Percentiles rank a stretch among this genome's conserved stretches.
These are phyloP conservation scores for Butorides virescens DNA, from an alignment of 2,113 vertebrate species.

Conservation along the genomic window DNA sequence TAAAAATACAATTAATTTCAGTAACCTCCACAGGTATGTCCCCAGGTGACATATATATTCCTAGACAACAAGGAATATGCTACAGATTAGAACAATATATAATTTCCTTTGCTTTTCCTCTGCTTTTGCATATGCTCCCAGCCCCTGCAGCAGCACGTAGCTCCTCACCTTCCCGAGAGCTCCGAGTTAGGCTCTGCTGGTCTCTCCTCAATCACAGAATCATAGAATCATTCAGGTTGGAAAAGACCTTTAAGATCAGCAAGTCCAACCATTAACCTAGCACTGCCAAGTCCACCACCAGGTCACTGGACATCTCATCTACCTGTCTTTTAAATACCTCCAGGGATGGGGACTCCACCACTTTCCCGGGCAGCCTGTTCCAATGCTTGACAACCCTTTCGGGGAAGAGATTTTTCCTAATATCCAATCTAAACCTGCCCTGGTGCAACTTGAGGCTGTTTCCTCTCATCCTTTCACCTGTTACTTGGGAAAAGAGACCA, in stretches of 20 bases:
- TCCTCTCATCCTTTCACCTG: no score
- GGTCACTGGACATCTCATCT: no score
- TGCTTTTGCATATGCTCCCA: not conserved
- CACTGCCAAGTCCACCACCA: no score
- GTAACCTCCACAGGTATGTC: not conserved
- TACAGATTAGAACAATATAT: not conserved
- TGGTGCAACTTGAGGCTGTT: no score
- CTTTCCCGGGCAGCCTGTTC: no score
- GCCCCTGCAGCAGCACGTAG: rapidly evolving
- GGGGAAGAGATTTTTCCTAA: no score
- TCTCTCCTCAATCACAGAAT: not conserved
- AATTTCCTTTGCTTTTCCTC: not conserved
- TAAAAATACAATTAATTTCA: not conserved
- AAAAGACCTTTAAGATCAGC: no score
- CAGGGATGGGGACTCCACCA: no score
- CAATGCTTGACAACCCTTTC: no score
- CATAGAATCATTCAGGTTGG: not conserved
- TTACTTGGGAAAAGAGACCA: not conserved
- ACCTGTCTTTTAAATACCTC: no score
- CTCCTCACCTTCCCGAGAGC: not conserved
- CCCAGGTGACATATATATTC: not conserved
- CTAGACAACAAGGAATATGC: not conserved
- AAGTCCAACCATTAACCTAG: no score
- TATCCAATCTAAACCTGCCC: no score
- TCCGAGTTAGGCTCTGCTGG: not conserved